Evolutionary conservation across 2,888 invertebrate species (phyloP), one percentile per base, ranked within the genome.

Genomic region (Zonitis immaculata): DNA sequence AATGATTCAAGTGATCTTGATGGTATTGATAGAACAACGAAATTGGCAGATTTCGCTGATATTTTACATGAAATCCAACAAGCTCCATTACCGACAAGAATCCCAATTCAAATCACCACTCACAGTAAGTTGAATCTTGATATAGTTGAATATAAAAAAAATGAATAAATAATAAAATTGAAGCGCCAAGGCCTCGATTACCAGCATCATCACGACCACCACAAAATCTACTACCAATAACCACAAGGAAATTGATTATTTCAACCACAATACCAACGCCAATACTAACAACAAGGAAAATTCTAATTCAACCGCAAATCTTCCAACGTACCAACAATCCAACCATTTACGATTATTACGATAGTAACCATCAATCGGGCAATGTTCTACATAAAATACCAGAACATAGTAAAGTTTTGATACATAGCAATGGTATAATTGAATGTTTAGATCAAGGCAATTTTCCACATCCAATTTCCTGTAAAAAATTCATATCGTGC

Each of bases 401-500:
- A 25, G 74, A 78, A 43, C 78, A 82, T 73, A 74, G 83, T 72
- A 86, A 86, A 70, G 83, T 85, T 22, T 73, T 83, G 44, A 75
- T 86, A 7, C 82, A 84, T 66, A 79, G 79, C n/a, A 80, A 83
- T 72, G 91, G 89, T 26, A 82, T 82, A 49, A 87, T 95, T 62
- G 87, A 89, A 63, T 95, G 95, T 70, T 76, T 91, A 52, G 93
- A 94, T 73, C 88, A 90, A 64, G 95, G 95, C 32, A 93, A 90
- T 73, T 95, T 93, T 77, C 89, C 93, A 0, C 94, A 95, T 78
- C 95, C 95, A 2, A 81, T 85, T 12, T 92, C 91, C 0, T 95
- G 95, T 74, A 89, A 87, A 75, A 92, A 92, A 76, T 95, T 94
- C 74, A 92, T 95, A 66, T 91, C 90, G 16, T 95, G 95, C 75